Conservation (phyloP, 2,113 vertebrate genomes). For the Clupea harengus region DNA sequence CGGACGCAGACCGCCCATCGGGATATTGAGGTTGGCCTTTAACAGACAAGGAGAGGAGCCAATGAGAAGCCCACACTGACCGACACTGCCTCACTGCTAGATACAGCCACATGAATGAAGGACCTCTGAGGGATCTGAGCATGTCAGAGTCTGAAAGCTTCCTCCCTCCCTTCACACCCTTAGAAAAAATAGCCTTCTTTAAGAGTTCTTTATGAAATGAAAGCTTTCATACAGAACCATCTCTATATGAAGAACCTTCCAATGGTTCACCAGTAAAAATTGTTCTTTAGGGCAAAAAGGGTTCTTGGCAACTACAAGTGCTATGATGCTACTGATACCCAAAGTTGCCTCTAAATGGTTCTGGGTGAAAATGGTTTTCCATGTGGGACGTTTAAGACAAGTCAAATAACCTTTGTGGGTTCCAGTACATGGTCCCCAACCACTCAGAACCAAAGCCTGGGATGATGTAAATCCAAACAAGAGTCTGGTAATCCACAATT, state of each 20-base stretch:
- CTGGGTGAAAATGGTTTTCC: not conserved
- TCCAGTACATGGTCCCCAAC: not conserved
- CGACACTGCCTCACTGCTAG: not conserved
- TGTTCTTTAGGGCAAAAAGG: not conserved
- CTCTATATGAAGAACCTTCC: not conserved
- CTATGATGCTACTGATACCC: not conserved
- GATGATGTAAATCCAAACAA: not conserved
- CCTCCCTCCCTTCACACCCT: not conserved
- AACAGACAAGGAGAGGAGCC: constrained; percentile 51
- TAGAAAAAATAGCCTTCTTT: not conserved
- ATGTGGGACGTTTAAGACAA: not conserved
- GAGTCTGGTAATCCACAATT: not conserved
- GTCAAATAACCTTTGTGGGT: not conserved
- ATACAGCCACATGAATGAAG: not conserved
- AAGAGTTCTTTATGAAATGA: not conserved
- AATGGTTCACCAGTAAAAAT: not conserved
- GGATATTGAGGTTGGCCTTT: constrained; percentile 98
- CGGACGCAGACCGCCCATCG: constrained; percentile 96
- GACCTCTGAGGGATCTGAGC: not conserved
- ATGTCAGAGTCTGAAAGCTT: not conserved
- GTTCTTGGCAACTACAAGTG: not conserved
- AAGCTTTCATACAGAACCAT: not conserved
- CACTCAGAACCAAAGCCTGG: not conserved
- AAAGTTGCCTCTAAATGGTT: not conserved
- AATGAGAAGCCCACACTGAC: constrained; percentile 47